Conservation (phyloP, 2,888 invertebrate species). For the Flabesymbios commensalis region DNA sequence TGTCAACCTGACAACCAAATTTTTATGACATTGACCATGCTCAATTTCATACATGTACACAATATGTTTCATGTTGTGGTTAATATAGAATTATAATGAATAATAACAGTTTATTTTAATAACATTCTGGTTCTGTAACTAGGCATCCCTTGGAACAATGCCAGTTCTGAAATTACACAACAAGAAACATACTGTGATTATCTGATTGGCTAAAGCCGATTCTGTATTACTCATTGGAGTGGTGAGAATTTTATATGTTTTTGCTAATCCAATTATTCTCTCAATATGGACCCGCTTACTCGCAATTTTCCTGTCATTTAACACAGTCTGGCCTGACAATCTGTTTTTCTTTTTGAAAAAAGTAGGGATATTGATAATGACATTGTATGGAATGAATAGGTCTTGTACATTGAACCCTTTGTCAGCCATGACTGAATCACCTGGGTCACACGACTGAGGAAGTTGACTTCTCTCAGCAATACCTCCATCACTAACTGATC, state of each 20-base stretch:
- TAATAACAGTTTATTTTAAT: too few relatives aligned
- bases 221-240: slow-evolving; percentile 11
- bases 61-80: too few relatives aligned
- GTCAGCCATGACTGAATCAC: slow-evolving; percentile 17
- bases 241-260: slow-evolving; percentile 16
- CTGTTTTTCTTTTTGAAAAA: slow-evolving; percentile 35
- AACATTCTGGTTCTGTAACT: too few relatives aligned
- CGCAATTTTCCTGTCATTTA: slow-evolving; percentile 29
- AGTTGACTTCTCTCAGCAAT: slow-evolving; percentile 9
- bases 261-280: slow-evolving; percentile 29
- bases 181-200: slow-evolving; percentile 3
- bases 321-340: slow-evolving; percentile 20
- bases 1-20: too few relatives aligned
- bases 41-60: too few relatives aligned
- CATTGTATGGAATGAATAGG: slow-evolving; percentile 26
- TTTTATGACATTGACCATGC: too few relatives aligned
- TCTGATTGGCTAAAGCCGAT: slow-evolving; percentile 1
- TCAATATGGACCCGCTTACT: slow-evolving; percentile 37
- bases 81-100: too few relatives aligned
- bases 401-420: slow-evolving; percentile 30
- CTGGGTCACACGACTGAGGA: background rate
- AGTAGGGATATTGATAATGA: slow-evolving; percentile 33
- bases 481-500: slow-evolving; percentile 35
- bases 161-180: slow-evolving; percentile 10
- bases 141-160: slow-evolving; percentile 12